phyloP scores from a whole-genome alignment of 2,113 vertebrate species.

The Eupsittula cactorum region DNA sequence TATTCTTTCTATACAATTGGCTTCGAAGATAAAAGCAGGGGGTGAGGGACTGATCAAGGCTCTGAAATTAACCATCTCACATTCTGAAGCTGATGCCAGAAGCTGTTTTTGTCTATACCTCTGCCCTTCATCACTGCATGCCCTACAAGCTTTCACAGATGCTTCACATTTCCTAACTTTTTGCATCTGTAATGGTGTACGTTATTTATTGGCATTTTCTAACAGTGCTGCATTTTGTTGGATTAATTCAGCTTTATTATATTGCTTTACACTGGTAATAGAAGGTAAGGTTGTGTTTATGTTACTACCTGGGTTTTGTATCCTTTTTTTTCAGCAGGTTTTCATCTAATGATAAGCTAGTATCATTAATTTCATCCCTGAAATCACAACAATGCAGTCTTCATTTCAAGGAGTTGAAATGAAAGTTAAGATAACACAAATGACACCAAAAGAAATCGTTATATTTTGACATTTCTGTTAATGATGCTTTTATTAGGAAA shows the following conservation, averaged over 20 bases:
- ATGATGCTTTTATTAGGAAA: not conserved
- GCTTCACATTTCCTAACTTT: constrained; percentile 59
- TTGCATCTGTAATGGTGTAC: constrained; percentile 5
- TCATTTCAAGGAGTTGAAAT: constrained; percentile 11
- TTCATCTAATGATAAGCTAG: not conserved
- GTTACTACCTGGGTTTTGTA: not conserved
- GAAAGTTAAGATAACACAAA: not conserved
- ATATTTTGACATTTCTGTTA: not conserved
- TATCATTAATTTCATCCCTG: not conserved
- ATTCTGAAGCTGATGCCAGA: constrained; percentile 99
- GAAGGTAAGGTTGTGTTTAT: constrained; percentile 15
- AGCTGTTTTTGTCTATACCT: constrained; percentile 83
- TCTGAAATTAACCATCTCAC: constrained; percentile 84
- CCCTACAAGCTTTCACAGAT: constrained; percentile 50
- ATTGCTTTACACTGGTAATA: not conserved
- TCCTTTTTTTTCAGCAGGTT: not conserved
- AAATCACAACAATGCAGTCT: not conserved
- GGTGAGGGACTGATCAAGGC: constrained; percentile 57
- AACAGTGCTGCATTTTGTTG: not conserved
- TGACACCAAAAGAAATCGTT: not conserved
- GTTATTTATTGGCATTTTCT: constrained; percentile 44
- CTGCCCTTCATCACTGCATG: constrained; percentile 71
- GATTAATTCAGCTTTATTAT: constrained; percentile 1
- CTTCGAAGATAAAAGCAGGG: constrained; percentile 56
- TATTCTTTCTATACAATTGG: constrained; percentile 67